Conservation (phyloP, 1,140 invertebrate species). For the Proales similis region DNA sequence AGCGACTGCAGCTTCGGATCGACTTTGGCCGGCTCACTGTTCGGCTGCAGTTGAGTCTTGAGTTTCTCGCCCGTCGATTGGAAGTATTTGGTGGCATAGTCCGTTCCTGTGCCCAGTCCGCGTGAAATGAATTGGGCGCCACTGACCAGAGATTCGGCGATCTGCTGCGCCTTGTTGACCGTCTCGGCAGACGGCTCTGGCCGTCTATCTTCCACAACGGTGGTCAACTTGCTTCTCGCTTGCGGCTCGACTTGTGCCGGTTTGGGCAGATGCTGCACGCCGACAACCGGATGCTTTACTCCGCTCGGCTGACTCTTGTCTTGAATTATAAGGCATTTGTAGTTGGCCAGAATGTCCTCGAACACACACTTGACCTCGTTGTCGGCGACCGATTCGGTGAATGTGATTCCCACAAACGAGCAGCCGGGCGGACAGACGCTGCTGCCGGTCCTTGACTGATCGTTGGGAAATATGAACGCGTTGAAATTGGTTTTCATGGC, state of each 20-base stretch:
- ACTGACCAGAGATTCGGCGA: slow-evolving; percentile 9
- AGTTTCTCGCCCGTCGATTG: slow-evolving; percentile 12
- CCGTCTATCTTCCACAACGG: no score
- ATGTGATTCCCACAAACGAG: slow-evolving; percentile 28
- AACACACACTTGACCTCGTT: not conserved
- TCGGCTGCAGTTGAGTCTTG: slow-evolving; percentile 2
- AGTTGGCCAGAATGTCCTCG: slow-evolving; percentile 10
- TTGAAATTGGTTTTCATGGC: slow-evolving; percentile 30
- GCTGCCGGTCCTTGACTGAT: not conserved
- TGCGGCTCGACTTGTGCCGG: no score
- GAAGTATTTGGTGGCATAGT: slow-evolving; percentile 24
- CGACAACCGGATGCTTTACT: not conserved
- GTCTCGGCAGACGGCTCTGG: no score
- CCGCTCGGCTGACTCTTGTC: not conserved
- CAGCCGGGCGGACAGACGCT: not conserved
- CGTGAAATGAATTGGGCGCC: slow-evolving; percentile 12
- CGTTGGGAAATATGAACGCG: slow-evolving; percentile 36
- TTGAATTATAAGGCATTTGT: slow-evolving; percentile 11
- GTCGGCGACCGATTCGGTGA: not conserved
- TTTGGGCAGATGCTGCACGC: no score
- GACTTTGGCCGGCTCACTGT: not conserved
- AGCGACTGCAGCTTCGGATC: slow-evolving; percentile 26
- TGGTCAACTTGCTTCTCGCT: not conserved
- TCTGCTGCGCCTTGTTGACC: no score
- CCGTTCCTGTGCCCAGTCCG: slow-evolving; percentile 9